Base-by-base conservation (phyloP, 2,113 vertebrate genomes). In the Anas platyrhynchos region DNA sequence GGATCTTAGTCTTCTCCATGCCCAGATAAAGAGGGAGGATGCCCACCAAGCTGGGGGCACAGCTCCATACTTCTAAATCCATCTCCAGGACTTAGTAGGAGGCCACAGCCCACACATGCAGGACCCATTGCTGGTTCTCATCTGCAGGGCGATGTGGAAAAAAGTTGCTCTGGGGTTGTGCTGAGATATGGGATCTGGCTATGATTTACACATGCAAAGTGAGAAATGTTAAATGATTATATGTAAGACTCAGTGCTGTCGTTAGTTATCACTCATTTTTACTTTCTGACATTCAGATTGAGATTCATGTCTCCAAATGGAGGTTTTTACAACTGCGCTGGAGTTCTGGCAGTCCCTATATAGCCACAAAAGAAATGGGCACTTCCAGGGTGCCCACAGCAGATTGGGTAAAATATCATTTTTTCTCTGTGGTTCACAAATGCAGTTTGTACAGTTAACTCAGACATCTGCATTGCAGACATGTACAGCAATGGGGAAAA, bases 91-190 rank as follows among this genome's bases (percentile, higher is more conserved):
- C 11, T 50, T 4, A 7, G 18, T 29, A 65, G 26, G 5, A 65
- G 34, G 18, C 16, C 23, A 27, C 8, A 1, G 1, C 13, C 23
- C 55, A 16, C 50, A 11, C 1, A 1, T 2, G 72, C 48, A 80
- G 15, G 32, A 36, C 9, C 21, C 10, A 1, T 2, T 54, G 12
- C 26, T 54, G 61, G 15, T 29, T 78, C 43, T 25, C 69, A 13
- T 10, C 63, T 36, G 6, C 15, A 63, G 41, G 9, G 10, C 67
- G 16, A 18, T 16, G 20, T 27, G 36, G 22, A 36, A 84, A 44
- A n/a, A 59, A 4, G 4, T 1, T 71, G 16, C 11, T 59, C 20
- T n/a, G 23, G 38, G 38, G 10, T 29, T 76, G n/a, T 38, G 62
- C 38, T 62, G 66, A 71, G 50, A 12, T 56, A 2, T 3, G 20